Conservation (phyloP, 2,888 invertebrate species). For the Leucoptera coffeella region DNA sequence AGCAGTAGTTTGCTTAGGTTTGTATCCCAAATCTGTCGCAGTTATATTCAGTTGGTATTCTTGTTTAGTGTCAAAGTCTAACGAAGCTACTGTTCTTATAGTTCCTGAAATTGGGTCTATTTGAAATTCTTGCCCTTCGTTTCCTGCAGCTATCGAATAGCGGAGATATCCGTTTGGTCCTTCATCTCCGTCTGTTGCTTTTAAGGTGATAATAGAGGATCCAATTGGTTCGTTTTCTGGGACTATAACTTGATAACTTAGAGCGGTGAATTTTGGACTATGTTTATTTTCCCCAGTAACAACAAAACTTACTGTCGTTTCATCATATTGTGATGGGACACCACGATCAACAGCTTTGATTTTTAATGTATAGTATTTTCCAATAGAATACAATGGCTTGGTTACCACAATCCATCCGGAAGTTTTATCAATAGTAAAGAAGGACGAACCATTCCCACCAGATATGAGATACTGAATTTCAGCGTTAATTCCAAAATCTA, state of each 20-base stretch:
- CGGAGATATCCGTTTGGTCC: constrained; percentile 87
- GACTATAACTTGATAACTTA: constrained; percentile 84
- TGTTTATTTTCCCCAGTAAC: constrained; percentile 80
- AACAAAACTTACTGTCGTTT: constrained; percentile 65
- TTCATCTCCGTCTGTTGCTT: constrained; percentile 76
- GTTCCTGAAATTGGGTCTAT: constrained; percentile 73
- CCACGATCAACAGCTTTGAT: constrained; percentile 82
- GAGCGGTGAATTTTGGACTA: constrained; percentile 75
- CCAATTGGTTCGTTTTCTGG: constrained; percentile 87
- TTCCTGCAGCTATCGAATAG: constrained; percentile 80
- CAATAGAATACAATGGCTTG: constrained; percentile 50
- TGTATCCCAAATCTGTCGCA: constrained; percentile 80
- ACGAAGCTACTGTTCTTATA: constrained; percentile 68
- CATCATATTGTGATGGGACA: constrained; percentile 77
- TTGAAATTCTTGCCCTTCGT: constrained; percentile 71
- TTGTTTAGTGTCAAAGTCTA: constrained; percentile 83
- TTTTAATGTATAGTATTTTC: constrained; percentile 60
- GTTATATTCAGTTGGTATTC: constrained; percentile 84
- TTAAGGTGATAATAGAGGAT: constrained; percentile 76
- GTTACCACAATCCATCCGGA: constrained; percentile 77
- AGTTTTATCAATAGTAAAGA: constrained; percentile 67
- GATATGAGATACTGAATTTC: constrained; percentile 73
- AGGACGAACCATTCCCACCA: constrained; percentile 71
- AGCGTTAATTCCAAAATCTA: constrained; percentile 84
- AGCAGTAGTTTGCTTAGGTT: constrained; percentile 68